phyloP scores from a whole-genome alignment of 1,140 invertebrate species.

The Drosophila pachea region DNA sequence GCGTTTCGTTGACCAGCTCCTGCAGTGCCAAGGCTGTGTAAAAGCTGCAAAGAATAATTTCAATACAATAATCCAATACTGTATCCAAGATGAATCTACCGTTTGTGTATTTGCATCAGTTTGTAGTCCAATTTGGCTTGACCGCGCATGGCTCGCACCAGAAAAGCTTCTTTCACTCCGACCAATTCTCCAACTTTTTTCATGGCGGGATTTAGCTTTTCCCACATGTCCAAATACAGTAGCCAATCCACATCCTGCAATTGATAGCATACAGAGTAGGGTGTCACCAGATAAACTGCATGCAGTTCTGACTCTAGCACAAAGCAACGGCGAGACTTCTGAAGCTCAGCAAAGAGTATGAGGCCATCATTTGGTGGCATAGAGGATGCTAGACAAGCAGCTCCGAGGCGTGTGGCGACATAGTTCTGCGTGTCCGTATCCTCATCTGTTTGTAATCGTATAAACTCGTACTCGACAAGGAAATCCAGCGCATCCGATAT shows the following conservation, averaged over 20 bases:
- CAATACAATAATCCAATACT: background rate
- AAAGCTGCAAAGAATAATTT: slow-evolving; percentile 82
- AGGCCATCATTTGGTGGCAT: slow-evolving; percentile 95
- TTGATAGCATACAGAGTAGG: slow-evolving; percentile 89
- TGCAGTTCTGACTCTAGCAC: slow-evolving; percentile 97
- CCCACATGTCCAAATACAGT: slow-evolving; percentile 91
- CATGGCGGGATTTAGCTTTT: slow-evolving; percentile 87
- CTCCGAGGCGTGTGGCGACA: slow-evolving; percentile 91
- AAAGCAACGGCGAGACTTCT: slow-evolving; percentile 92
- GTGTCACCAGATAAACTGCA: slow-evolving; percentile 95
- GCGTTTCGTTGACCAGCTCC: slow-evolving; percentile 95
- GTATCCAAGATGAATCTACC: slow-evolving; percentile 61
- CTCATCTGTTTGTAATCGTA: slow-evolving; percentile 80
- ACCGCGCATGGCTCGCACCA: slow-evolving; percentile 89
- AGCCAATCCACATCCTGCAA: slow-evolving; percentile 93
- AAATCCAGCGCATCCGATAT: slow-evolving; percentile 78
- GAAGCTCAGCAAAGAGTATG: slow-evolving; percentile 92
- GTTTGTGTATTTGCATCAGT: slow-evolving; percentile 81
- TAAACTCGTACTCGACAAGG: slow-evolving; percentile 82
- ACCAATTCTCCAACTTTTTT: slow-evolving; percentile 93
- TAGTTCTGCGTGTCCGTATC: slow-evolving; percentile 81
- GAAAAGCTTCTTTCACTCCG: slow-evolving; percentile 93
- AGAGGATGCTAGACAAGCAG: slow-evolving; percentile 94
- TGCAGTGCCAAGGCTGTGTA: slow-evolving; percentile 94
- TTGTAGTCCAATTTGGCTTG: slow-evolving; percentile 80